phyloP scores from a whole-genome alignment of 2,888 invertebrate species.

The Unio delphinus region DNA sequence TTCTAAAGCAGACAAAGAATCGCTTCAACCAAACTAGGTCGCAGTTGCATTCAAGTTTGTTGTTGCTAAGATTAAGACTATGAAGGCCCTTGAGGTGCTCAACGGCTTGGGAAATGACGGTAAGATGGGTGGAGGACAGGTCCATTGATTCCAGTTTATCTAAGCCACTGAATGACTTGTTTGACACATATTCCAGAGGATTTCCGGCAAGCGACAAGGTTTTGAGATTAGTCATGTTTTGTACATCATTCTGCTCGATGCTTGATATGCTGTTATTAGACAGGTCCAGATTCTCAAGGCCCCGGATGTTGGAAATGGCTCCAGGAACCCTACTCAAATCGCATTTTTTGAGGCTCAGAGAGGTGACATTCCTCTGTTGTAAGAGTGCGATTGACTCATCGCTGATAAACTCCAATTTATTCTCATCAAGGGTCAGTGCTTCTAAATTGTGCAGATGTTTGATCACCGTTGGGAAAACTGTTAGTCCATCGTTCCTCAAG shows the following conservation, averaged over 20 bases:
- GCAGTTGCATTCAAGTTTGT: slow-evolving; percentile 38
- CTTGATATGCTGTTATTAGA: slow-evolving; percentile 32
- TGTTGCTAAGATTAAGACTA: slow-evolving; percentile 8
- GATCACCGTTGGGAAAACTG: slow-evolving; percentile 23
- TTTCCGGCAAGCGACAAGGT: slow-evolving; percentile 24
- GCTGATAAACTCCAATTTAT: slow-evolving; percentile 20
- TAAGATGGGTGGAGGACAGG: slow-evolving; percentile 22
- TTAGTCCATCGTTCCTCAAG: slow-evolving; percentile 27
- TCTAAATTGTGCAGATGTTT: slow-evolving; percentile 18
- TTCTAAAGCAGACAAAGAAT: slow-evolving; percentile 7
- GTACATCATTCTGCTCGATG: slow-evolving; percentile 32
- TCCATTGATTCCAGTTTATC: slow-evolving; percentile 13
- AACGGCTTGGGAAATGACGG: slow-evolving; percentile 24
- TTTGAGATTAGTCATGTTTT: slow-evolving; percentile 15
- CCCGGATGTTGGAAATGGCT: slow-evolving; percentile 17
- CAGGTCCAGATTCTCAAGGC: slow-evolving; percentile 25
- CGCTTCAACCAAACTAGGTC: slow-evolving; percentile 30
- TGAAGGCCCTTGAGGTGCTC: slow-evolving; percentile 15
- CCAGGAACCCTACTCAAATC: slow-evolving; percentile 32
- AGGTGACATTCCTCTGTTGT: slow-evolving; percentile 7
- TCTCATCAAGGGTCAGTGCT: slow-evolving; percentile 27
- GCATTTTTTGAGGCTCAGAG: slow-evolving; percentile 25
- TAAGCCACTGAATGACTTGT: slow-evolving; percentile 21
- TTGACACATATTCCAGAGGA: slow-evolving; percentile 31
- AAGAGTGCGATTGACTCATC: slow-evolving; percentile 27